Base-by-base conservation (phyloP, 2,888 invertebrate genomes). In the Leptinotarsa tumamoca region DNA sequence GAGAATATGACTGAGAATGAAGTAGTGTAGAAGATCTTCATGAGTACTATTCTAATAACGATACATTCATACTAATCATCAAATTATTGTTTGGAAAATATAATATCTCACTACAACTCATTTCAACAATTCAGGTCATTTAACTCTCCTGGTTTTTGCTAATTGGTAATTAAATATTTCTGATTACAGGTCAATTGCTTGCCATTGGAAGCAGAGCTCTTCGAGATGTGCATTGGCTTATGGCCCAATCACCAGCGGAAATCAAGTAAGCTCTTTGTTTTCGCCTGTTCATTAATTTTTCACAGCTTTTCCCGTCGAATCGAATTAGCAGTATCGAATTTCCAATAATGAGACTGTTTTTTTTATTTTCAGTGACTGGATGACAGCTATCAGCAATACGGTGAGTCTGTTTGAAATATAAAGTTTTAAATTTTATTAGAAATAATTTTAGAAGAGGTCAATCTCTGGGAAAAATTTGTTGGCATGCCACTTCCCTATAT, bases 171-270 rank as follows among this genome's bases (percentile, higher is more conserved):
- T 52, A 50, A n/a, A 18, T 43, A 21, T 4, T 58, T 27, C 54
- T 69, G 21, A 18, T 73, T 74, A 5, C 73, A 79, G 79, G 82
- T n/a, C 94, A 95, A 87, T 90, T 95, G 52, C 92, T 95, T 89
- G 95, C 94, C 0, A 90, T 95, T 67, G 95, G 95, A 3, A 93
- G 93, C 72, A 88, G 92, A 75, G 81, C 82, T 56, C 92, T 93
- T 7, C 92, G 93, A 7, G 92, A 93, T 80, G 94, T 95, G 13
- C 93, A 94, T 79, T 96, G 95, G 95, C 93, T 95, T 90, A 91
- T 95, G 78, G 94, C 94, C 43, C 93, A 94, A 86, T 94, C 94
- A 18, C 93, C 94, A 80, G 90, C 92, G 23, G 95, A 95, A 89
- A 93, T 95, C 86, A 94, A 92, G 95, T 95, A 87, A 92, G 92